Conservation (phyloP, 1,140 invertebrate species). For the Panulirus ornatus region DNA sequence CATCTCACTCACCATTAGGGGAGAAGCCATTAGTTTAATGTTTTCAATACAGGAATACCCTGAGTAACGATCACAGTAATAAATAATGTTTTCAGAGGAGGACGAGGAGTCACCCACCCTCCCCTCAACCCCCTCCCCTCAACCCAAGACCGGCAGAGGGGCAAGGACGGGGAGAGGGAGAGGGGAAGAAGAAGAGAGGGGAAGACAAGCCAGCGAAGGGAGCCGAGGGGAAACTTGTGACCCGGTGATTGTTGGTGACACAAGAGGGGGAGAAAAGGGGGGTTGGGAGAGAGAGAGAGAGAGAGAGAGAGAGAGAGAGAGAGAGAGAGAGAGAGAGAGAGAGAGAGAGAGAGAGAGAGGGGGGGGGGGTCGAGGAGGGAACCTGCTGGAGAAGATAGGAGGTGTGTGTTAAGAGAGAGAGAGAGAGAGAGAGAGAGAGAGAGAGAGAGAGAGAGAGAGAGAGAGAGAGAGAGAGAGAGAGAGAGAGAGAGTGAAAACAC, state of each 20-base stretch:
- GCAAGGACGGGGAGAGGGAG: neutral
- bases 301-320: neutral
- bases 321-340: slow-evolving; percentile 24
- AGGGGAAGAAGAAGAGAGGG: neutral
- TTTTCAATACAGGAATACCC: slow-evolving; percentile 60
- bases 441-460: slow-evolving; percentile 16
- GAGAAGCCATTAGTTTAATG: slow-evolving; percentile 55
- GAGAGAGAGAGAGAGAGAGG: slow-evolving; percentile 3
- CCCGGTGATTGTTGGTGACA: slow-evolving; percentile 14
- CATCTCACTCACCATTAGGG: slow-evolving; percentile 45
- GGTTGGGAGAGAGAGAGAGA: neutral
- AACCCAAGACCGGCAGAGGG: neutral
- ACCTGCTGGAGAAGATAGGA: neutral
- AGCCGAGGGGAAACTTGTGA: neutral
- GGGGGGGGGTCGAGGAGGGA: slow-evolving; percentile 8
- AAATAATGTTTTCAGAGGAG: slow-evolving; percentile 37
- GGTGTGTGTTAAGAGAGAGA: neutral
- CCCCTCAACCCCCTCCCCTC: neutral
- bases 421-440: neutral
- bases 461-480: slow-evolving; percentile 30
- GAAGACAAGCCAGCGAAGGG: neutral
- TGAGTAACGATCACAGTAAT: slow-evolving; percentile 34
- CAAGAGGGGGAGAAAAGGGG: neutral
- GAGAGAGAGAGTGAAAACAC: neutral
- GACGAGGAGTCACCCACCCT: neutral